Conservation (phyloP, 2,797 vertebrate genomes). For the Sciurus carolinensis region DNA sequence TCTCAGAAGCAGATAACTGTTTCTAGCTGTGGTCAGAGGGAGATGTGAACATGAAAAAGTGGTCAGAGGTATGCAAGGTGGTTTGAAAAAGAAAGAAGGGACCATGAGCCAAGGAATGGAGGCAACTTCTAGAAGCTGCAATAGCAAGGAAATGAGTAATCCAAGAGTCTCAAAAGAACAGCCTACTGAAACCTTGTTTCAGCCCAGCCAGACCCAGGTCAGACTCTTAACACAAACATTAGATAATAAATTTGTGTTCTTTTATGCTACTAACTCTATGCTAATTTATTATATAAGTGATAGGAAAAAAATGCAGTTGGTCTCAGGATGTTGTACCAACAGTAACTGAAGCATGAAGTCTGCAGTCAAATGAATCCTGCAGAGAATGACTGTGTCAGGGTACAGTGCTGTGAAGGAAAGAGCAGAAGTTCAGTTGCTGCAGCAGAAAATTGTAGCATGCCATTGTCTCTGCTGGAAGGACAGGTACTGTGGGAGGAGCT, state of each 20-base stretch:
- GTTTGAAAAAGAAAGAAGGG: neutral
- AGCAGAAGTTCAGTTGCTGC: no score
- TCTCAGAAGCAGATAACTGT: neutral
- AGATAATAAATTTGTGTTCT: neutral
- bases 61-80: neutral
- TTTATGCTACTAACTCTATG: neutral
- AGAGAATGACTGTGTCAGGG: neutral
- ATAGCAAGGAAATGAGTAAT: neutral
- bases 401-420: no score
- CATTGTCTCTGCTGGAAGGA: neutral
- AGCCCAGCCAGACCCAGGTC: neutral
- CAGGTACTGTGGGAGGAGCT: no score
- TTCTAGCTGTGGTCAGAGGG: neutral
- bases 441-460: no score
- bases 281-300: neutral
- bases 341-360: neutral
- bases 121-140: fast-evolving
- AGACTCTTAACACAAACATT: no score
- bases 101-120: neutral
- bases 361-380: fast-evolving
- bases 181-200: neutral
- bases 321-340: neutral
- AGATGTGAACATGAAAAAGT: neutral
- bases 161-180: neutral
- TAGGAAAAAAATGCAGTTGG: neutral